Conservation (phyloP, 2,888 invertebrate species). For the Eurytoma californica region DNA sequence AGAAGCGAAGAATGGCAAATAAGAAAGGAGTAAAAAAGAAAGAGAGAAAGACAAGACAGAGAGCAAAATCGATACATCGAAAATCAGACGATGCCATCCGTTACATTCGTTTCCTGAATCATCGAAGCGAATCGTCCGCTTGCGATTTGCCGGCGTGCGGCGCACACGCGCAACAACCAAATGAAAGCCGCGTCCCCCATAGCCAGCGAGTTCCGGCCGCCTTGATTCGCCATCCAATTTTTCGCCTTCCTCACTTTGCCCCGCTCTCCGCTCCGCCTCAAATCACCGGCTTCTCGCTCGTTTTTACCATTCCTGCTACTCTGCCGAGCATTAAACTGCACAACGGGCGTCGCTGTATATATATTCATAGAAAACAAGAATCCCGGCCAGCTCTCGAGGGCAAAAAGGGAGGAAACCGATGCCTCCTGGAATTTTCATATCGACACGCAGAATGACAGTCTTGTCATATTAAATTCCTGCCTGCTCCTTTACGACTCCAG, state of each 20-base stretch:
- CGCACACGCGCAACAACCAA: conserved; percentile 39
- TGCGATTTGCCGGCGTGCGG: conserved; percentile 44
- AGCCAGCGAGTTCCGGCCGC: conserved; percentile 4
- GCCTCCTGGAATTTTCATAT: conserved; percentile 74
- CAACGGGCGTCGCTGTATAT: background rate
- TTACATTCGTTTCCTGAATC: conserved; percentile 56
- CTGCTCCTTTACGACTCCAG: background rate
- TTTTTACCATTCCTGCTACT: conserved; percentile 37
- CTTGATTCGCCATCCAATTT: conserved; percentile 47
- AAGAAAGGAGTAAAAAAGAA: background rate
- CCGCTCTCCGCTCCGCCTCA: background rate
- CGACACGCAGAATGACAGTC: conserved; percentile 73
- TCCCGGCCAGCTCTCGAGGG: conserved; percentile 9
- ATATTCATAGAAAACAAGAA: conserved; percentile 55
- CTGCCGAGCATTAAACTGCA: conserved; percentile 23
- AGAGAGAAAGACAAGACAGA: background rate
- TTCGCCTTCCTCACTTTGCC: conserved; percentile 41
- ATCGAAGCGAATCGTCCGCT: conserved; percentile 52
- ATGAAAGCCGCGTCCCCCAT: conserved; percentile 22
- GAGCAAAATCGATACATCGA: conserved; percentile 44
- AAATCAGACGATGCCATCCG: conserved; percentile 54
- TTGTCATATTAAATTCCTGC: conserved; percentile 73
- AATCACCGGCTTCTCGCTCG: conserved; percentile 32
- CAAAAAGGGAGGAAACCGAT: conserved; percentile 58
- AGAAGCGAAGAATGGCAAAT: background rate